Conservation (phyloP, 1,140 invertebrate species). For the Drosophila sp. region DNA sequence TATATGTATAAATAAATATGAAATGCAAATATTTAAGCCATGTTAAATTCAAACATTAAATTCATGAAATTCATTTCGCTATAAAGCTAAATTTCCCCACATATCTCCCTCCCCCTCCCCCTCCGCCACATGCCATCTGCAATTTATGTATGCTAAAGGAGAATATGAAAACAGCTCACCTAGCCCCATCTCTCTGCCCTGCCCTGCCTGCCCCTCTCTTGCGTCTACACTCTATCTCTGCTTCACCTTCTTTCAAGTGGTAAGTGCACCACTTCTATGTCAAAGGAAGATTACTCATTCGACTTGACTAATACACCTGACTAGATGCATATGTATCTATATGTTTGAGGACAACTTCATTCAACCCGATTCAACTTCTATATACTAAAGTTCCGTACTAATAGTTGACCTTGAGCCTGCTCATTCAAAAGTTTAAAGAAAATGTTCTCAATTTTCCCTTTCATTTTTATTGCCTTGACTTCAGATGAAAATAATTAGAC, state of each 20-base stretch:
- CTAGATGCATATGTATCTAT: background rate
- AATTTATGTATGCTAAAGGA: constrained; percentile 13
- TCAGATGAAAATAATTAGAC: too few relatives aligned
- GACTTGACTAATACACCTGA: constrained; percentile 3
- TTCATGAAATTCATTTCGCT: constrained; percentile 8
- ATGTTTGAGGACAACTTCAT: background rate
- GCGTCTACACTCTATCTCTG: background rate
- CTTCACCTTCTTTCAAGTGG: background rate
- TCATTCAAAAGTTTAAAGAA: too few relatives aligned
- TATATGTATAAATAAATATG: constrained; percentile 29
- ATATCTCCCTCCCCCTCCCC: background rate
- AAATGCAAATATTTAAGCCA: constrained; percentile 3
- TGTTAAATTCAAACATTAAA: constrained; percentile 9
- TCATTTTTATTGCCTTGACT: too few relatives aligned
- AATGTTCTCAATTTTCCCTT: too few relatives aligned
- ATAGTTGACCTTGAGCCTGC: too few relatives aligned
- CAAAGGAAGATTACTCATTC: constrained; percentile 5
- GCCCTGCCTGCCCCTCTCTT: background rate
- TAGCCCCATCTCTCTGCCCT: background rate
- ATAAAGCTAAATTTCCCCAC: background rate
- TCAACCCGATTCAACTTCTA: too few relatives aligned
- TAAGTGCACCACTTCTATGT: constrained; percentile 5
- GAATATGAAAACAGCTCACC: constrained; percentile 24
- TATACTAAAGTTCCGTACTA: too few relatives aligned
- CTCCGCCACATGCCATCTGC: background rate